Evolutionary conservation across 2,888 invertebrate genomes (phyloP).

Genomic region (Epirrita christyi): DNA sequence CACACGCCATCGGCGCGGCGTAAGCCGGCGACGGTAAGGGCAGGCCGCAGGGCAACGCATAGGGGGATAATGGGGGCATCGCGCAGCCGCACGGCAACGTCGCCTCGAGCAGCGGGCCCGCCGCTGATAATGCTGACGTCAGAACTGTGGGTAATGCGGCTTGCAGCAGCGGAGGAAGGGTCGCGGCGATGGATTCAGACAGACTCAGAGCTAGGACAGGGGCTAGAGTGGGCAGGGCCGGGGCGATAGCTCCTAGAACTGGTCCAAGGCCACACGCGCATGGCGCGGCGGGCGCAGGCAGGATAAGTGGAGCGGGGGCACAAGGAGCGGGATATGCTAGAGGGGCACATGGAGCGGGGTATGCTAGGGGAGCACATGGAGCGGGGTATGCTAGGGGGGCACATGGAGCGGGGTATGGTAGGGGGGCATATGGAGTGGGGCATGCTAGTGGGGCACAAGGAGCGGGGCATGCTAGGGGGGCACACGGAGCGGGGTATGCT

Average conservation of each 20-base stretch:
- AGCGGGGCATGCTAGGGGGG: neutral
- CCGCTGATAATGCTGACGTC: slow-evolving; percentile 54
- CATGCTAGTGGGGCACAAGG: neutral
- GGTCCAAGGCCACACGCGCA: slow-evolving; percentile 22
- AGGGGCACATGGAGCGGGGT: slow-evolving; percentile 45
- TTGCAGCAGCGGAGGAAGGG: slow-evolving; percentile 51
- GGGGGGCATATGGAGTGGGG: slow-evolving; percentile 23
- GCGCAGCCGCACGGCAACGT: slow-evolving; percentile 35
- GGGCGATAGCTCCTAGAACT: slow-evolving; percentile 44
- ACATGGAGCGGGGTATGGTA: slow-evolving; percentile 11
- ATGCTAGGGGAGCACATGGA: slow-evolving; percentile 37
- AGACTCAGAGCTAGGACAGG: slow-evolving; percentile 48
- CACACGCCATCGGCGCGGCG: slow-evolving; percentile 34
- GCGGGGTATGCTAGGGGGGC: neutral
- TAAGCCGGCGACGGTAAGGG: slow-evolving; percentile 35
- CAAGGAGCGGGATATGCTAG: too few relatives aligned
- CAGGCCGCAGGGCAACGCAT: neutral
- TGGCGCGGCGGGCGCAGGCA: slow-evolving; percentile 25
- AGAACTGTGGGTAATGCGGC: slow-evolving; percentile 57
- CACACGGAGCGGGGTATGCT: slow-evolving; percentile 5
- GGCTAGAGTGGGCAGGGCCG: slow-evolving; percentile 45
- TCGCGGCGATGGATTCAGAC: slow-evolving; percentile 45
- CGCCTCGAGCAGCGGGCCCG: slow-evolving; percentile 54
- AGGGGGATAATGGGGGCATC: neutral
- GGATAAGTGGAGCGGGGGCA: slow-evolving; percentile 24